A percentile compares a stretch with the other conserved stretches of the same genome.
Conservation (phyloP, 2,888 invertebrate species). For the Pelosia muscerda region DNA sequence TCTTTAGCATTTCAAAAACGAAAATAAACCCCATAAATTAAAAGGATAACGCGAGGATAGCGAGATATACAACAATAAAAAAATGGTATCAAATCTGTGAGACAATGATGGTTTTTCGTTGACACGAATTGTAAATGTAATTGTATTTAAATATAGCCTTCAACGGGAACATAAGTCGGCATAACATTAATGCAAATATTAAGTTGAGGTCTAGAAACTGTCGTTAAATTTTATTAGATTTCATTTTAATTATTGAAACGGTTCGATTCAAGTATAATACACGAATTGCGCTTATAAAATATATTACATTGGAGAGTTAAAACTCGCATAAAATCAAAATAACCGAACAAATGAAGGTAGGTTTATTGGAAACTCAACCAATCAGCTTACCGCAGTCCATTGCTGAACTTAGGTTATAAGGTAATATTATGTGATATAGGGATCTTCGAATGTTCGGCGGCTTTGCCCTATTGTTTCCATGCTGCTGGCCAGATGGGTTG, state of each 20-base stretch:
- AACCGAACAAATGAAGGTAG: no score
- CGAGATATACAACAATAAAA: slow-evolving; percentile 5
- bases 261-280: neutral
- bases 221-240: slow-evolving; percentile 10
- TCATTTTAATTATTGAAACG: neutral
- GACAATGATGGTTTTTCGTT: neutral
- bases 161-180: neutral
- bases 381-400: no score
- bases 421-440: no score
- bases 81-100: neutral
- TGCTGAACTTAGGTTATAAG: no score
- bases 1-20: neutral
- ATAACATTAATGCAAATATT: slow-evolving; percentile 1
- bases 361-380: no score
- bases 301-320: neutral
- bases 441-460: no score
- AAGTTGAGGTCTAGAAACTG: neutral
- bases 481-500: no score
- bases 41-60: slow-evolving; percentile 7
- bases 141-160: neutral
- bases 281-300: neutral
- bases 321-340: no score
- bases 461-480: no score
- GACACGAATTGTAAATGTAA: neutral
- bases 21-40: neutral